Conservation (phyloP, 2,888 invertebrate species). For the Lacanobia wlatinum region DNA sequence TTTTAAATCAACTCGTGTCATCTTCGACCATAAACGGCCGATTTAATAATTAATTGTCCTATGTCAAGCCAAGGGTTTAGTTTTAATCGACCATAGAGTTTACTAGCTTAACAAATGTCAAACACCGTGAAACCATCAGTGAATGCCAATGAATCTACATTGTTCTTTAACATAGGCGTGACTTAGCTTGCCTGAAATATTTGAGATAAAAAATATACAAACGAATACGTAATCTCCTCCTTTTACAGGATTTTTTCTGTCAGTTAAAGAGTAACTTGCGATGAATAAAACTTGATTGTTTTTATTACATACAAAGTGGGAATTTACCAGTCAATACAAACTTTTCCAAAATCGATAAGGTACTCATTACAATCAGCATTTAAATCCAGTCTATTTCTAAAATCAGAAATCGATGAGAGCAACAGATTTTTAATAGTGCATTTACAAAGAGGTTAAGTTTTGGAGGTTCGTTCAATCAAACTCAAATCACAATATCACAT, state of each 20-base stretch:
- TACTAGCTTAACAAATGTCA: background rate
- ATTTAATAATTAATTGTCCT: background rate
- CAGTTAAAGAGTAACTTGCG: background rate
- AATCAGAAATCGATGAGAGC: background rate
- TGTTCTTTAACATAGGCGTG: conserved; percentile 12
- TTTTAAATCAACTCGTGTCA: background rate
- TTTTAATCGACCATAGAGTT: background rate
- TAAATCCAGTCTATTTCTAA: background rate
- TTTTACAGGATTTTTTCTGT: no score
- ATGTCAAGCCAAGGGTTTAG: background rate
- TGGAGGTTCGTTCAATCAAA: no score
- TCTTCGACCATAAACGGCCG: background rate
- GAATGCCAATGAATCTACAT: conserved; percentile 11
- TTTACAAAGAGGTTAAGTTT: background rate
- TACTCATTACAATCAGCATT: background rate
- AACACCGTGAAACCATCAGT: conserved; percentile 2
- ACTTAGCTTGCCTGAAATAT: background rate
- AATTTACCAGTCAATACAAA: background rate
- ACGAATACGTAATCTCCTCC: no score
- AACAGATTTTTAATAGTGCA: background rate
- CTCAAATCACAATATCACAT: no score
- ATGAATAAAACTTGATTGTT: background rate
- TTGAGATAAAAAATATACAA: conserved; percentile 4
- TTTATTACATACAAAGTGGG: background rate
- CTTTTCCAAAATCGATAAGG: background rate